Conservation (phyloP, 1,140 invertebrate species). For the Sipha flava region DNA sequence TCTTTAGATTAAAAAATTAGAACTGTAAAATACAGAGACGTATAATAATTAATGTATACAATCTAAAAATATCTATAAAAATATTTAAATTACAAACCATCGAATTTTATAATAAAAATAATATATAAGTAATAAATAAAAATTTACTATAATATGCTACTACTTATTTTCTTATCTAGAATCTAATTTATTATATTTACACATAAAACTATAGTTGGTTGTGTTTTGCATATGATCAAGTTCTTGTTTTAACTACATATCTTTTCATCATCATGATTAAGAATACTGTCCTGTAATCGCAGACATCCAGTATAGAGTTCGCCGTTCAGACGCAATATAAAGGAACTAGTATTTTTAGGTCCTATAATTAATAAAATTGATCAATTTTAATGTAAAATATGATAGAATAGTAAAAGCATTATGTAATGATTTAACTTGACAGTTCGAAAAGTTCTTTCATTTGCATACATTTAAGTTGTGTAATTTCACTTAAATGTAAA, state of each 20-base stretch:
- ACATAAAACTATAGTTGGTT: neutral
- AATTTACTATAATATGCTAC: too few species aligned
- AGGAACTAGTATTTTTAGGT: neutral
- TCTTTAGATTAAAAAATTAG: too few species aligned
- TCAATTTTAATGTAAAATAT: neutral
- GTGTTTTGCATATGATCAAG: too few species aligned
- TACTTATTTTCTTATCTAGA: neutral
- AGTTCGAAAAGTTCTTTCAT: too few species aligned
- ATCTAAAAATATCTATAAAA: too few species aligned
- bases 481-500: too few species aligned
- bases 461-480: too few species aligned
- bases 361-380: neutral
- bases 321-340: conserved; percentile 15
- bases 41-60: neutral
- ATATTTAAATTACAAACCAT: too few species aligned
- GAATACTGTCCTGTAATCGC: neutral
- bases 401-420: too few species aligned
- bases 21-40: neutral
- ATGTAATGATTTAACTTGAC: too few species aligned
- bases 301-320: conserved; percentile 16
- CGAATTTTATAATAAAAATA: too few species aligned
- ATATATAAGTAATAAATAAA: too few species aligned
- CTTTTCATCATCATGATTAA: neutral
- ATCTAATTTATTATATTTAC: neutral
- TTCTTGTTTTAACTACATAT: neutral